Base-by-base conservation (phyloP, 2,888 invertebrate genomes). In the Imbricaverruca yamaguchii region DNA sequence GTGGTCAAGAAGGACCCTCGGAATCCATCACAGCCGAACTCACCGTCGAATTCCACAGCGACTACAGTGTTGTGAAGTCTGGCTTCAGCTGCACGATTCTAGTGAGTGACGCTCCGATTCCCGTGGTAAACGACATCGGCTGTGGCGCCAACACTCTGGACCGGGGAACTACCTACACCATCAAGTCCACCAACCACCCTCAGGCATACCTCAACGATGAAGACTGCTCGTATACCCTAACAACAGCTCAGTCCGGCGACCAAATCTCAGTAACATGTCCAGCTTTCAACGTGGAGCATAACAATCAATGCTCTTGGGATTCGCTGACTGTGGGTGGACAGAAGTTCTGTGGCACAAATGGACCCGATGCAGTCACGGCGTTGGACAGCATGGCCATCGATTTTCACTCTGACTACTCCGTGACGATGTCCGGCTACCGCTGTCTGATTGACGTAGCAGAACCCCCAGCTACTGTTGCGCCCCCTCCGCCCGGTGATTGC, bases 111-210 rank as follows among this genome's bases (percentile, higher is more conserved):
- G 65, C 21, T 21, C 9, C 53, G 7, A 21, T 21, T 53, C 15
- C 21, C 55, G 53, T 9, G 18, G 39, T 21, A 0, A 11, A 67
- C 23, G 53, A 13, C 8, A 12, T 53, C 13, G 55, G 53, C 2
- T 74, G 74, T 9, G 74, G 74, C 53, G 39, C 74, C 7, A 12
- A 18, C 74, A 74, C 15, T 9, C 15, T 53, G 53, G 4, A 53
- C 18, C 18, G 15, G 15, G 53, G 53, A 9, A 25, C 15, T 10
- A 11, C 74, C 18, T 53, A 74, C 53, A 21, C 74, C 21, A 55
- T 74, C 65, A 67, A 67, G 65, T 67, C 65, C 65, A 15, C 23
- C 65, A 67, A 67, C 65, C 65, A 67, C 18, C 65, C 65, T 10
- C 10, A 21, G 15, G 18, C 11, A 10, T 74, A 74, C 74, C 6